A percentile compares a stretch with the other conserved stretches of the same genome.
phyloP scores from a whole-genome alignment of 2,797 vertebrate species.

The Coreius guichenoti region DNA sequence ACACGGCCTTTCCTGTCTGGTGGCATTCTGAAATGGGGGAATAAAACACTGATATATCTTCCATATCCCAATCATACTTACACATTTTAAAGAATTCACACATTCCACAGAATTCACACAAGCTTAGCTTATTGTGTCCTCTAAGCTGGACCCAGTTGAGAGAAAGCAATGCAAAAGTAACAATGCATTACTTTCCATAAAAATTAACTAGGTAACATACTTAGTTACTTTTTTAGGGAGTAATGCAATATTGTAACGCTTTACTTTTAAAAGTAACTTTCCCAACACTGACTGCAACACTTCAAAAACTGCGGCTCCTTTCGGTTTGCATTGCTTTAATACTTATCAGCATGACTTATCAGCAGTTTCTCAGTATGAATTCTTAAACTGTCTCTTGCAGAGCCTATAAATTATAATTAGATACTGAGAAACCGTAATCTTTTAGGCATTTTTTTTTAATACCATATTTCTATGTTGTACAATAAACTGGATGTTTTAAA shows the following conservation, averaged over 20 bases:
- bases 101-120: no score
- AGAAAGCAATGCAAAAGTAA: background rate
- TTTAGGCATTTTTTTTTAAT: slow-evolving; percentile 5
- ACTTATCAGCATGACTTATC: slow-evolving; percentile 23
- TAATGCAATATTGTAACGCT: no score
- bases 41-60: no score
- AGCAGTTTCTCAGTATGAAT: slow-evolving; percentile 20
- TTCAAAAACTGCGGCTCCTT: background rate
- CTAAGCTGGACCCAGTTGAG: background rate
- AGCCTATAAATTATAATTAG: background rate
- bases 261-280: no score
- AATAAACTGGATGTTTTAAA: slow-evolving; percentile 23
- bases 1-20: no score
- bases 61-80: no score
- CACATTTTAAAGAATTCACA: no score
- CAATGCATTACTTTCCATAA: background rate
- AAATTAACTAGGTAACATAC: background rate
- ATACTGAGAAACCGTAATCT: slow-evolving; percentile 1
- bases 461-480: slow-evolving; percentile 14
- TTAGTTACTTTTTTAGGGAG: no score
- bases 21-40: no score
- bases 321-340: slow-evolving; percentile 1
- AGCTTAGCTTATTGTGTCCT: no score
- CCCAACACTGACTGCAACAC: no score
- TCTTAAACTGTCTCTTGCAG: background rate